phyloP scores from a whole-genome alignment of 64 coral and sea anemone genomes.

The Stylophora pistillata region DNA sequence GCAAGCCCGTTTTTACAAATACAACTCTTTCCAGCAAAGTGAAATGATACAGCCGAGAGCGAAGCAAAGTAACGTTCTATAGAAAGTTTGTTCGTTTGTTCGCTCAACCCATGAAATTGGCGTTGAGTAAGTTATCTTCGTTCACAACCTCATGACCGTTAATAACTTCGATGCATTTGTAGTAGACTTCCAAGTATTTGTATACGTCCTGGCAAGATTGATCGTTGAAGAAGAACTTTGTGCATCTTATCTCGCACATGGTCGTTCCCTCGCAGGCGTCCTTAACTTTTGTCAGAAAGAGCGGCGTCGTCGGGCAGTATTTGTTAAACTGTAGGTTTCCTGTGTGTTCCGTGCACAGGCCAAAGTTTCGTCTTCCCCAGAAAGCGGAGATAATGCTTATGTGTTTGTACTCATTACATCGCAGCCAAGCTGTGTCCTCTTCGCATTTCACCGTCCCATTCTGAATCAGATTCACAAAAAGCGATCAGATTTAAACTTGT shows the following conservation, averaged over 20 bases:
- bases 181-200: slow-evolving; percentile 99
- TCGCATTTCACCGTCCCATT: slow-evolving; percentile 99
- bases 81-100: slow-evolving; percentile 47
- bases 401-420: slow-evolving; percentile 99
- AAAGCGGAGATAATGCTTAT: slow-evolving; percentile 99
- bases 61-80: slow-evolving; percentile 38
- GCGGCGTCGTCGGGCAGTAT: slow-evolving; percentile 87
- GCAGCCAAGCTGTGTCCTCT: slow-evolving; percentile 97
- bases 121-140: slow-evolving; percentile 99
- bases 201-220: slow-evolving; percentile 80
- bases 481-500: neutral
- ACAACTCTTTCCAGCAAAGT: slow-evolving; percentile 76
- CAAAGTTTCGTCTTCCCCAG: slow-evolving; percentile 99
- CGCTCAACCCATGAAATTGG: slow-evolving; percentile 91
- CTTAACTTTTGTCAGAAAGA: slow-evolving; percentile 98
- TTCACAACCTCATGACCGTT: slow-evolving; percentile 99
- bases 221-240: slow-evolving; percentile 97
- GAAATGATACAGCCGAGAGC: slow-evolving; percentile 72
- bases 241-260: slow-evolving; percentile 99
- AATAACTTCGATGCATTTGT: slow-evolving; percentile 99
- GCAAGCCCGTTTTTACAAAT: slow-evolving; percentile 64
- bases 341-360: slow-evolving; percentile 98
- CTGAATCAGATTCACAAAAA: slow-evolving; percentile 39
- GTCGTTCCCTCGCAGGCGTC: slow-evolving; percentile 99
- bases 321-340: slow-evolving; percentile 74